Percentiles rank a stretch among this genome's conserved stretches.
Conservation (phyloP, 2,888 invertebrate species). For the Ichneumoninae sp. region DNA sequence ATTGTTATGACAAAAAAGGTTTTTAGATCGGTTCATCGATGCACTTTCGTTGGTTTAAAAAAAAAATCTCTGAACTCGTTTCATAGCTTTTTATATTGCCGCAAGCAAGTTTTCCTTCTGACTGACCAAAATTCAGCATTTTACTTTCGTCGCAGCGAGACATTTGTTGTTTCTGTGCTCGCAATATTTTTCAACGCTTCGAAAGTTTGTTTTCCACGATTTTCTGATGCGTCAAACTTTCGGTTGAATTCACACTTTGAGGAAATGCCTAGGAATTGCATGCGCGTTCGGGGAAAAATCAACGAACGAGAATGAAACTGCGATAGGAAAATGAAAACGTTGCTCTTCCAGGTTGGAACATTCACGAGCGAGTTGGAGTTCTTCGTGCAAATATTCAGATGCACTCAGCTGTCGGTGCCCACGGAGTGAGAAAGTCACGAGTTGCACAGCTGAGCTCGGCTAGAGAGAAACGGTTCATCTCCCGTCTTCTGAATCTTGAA, state of each 20-base stretch:
- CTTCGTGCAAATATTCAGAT: slow-evolving; percentile 69
- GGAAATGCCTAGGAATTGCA: neutral
- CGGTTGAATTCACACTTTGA: slow-evolving; percentile 6
- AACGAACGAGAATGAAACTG: slow-evolving; percentile 30
- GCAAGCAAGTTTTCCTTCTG: neutral
- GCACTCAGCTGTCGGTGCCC: slow-evolving; percentile 50
- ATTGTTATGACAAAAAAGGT: neutral
- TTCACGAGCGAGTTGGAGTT: slow-evolving; percentile 46
- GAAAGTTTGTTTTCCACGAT: neutral
- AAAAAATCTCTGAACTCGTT: neutral
- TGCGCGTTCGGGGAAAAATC: neutral
- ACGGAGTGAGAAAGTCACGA: slow-evolving; percentile 48
- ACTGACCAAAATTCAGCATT: neutral
- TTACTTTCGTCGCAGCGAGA: neutral
- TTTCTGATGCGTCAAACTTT: neutral
- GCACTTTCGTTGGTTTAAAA: neutral
- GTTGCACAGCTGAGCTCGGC: slow-evolving; percentile 37
- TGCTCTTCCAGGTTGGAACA: slow-evolving; percentile 44
- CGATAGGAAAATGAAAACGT: slow-evolving; percentile 56
- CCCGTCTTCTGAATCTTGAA: slow-evolving; percentile 58
- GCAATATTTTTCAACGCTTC: neutral
- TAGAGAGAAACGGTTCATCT: slow-evolving; percentile 57
- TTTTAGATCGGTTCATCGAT: neutral
- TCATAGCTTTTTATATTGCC: neutral
- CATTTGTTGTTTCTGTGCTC: slow-evolving; percentile 1